Evolutionary conservation across 2,113 vertebrate species (phyloP).

Genomic region (Erythrocercus mccallii): DNA sequence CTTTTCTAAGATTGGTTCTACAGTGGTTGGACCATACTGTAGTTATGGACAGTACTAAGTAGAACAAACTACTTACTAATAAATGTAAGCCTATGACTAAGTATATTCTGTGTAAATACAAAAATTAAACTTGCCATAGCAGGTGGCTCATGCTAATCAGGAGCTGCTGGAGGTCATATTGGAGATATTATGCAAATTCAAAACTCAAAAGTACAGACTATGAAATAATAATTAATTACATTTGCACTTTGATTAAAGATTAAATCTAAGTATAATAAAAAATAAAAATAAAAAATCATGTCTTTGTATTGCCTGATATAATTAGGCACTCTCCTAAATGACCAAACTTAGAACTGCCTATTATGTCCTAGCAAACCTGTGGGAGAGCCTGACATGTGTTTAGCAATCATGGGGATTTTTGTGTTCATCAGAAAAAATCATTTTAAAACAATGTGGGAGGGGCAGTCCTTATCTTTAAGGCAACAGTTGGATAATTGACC

Average conservation of each 20-base stretch:
- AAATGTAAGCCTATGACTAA: not conserved
- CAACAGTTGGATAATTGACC: slow-evolving; percentile 75
- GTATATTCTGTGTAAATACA: not conserved
- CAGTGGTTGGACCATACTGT: not conserved
- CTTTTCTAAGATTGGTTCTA: not conserved
- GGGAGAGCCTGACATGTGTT: slow-evolving; percentile 36
- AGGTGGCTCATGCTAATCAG: not conserved
- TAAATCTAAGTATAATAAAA: not conserved
- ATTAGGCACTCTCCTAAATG: slow-evolving; percentile 38
- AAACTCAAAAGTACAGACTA: not conserved
- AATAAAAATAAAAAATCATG: not conserved
- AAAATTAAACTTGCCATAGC: not conserved
- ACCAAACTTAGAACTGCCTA: slow-evolving; percentile 51
- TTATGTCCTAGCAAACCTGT: slow-evolving; percentile 48
- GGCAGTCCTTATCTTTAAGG: slow-evolving; percentile 69
- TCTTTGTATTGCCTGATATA: slow-evolving; percentile 26
- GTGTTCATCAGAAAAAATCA: slow-evolving; percentile 52
- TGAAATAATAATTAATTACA: slow-evolving; percentile 43
- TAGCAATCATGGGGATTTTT: slow-evolving; percentile 34
- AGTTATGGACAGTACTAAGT: not conserved
- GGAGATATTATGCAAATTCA: slow-evolving; percentile 24
- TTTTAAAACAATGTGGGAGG: slow-evolving; percentile 57
- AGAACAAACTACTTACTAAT: not conserved
- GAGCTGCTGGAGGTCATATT: slow-evolving; percentile 5
- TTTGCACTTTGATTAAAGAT: slow-evolving; percentile 30